Evolutionary conservation across 2,797 vertebrate genomes (phyloP), one percentile per base, ranked within the genome.

Genomic region (Podarcis siculus): DNA sequence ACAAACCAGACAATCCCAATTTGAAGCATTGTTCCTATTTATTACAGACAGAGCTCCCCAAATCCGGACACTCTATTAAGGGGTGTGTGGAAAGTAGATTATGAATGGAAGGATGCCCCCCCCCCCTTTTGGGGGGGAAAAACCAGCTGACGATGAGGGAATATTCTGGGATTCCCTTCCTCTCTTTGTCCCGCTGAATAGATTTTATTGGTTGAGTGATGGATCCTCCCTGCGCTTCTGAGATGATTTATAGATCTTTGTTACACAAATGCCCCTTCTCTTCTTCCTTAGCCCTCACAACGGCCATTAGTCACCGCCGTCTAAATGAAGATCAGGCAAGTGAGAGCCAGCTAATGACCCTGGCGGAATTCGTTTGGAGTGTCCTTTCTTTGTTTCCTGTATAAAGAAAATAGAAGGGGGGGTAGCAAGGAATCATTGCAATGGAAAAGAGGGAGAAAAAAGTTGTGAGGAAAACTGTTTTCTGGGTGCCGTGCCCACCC

Each of bases 171-270:
- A 61, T 67, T 13, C 12, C 30, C 21, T 45, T 39, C 19, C 49
- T 4, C 49, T 37, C 23, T 61, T 3, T 3, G 15, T n/a, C n/a
- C 49, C 37, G 37, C 90, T 90, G 91, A 91, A 87, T 92, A 87
- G 87, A 79, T 91, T 86, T 77, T 82, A 58, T 79, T 79, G 85
- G 66, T 82, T 91, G 89, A 93, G 82, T 85, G 91, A 91, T 67
- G 85, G 92, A 89, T 89, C 91, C 92, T 93, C 79, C 39, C 77
- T 58, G 89, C 42, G 39, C 87, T 95, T 93, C 80, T 35, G 89
- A 91, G 87, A 92, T 94, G 93, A 96, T 93, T 92, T 94, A 95
- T 92, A 86, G 92, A 91, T 92, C 92, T 95, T 96, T 96, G 95
- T 96, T 95, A 94, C 86, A 90, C 95, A 96, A 95, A 95, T 93